These are phyloP conservation scores for Lucinisca nassula DNA, from an alignment of 2,888 invertebrate species.

Conservation along the genomic window DNA sequence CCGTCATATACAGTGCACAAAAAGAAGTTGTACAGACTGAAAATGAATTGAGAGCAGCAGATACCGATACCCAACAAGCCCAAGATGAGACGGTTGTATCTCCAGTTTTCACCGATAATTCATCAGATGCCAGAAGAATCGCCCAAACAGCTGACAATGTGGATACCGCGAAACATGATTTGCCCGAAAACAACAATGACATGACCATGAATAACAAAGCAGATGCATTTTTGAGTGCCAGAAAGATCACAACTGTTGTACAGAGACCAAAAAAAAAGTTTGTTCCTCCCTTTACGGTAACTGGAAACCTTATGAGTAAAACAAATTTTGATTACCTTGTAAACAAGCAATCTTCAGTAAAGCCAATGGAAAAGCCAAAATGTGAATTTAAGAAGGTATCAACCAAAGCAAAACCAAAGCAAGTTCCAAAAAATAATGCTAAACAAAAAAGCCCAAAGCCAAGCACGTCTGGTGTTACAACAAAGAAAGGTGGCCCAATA, in stretches of 20 bases:
- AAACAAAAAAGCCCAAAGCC: not conserved
- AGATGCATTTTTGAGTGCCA: not conserved
- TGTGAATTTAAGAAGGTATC: no score
- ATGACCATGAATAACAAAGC: no score
- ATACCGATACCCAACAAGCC: no score
- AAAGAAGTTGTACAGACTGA: no score
- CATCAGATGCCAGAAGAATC: no score
- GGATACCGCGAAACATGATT: no score
- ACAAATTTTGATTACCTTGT: constrained; percentile 10
- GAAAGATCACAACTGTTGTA: constrained; percentile 22
- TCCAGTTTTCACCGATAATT: no score
- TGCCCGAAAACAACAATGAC: no score
- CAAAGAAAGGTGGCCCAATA: constrained; percentile 3
- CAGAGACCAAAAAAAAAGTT: constrained; percentile 33
- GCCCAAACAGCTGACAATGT: no score
- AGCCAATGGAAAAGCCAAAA: not conserved
- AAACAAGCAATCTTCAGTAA: not conserved
- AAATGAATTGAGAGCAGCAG: no score
- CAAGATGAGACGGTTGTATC: no score
- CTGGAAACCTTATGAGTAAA: constrained; percentile 33
- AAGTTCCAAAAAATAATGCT: not conserved
- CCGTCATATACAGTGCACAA: not conserved
- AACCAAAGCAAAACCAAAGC: not conserved
- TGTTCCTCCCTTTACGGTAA: constrained; percentile 19
- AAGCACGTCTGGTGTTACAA: not conserved